Evolutionary conservation across 2,888 invertebrate species (phyloP).

Genomic region (Hypena proboscidalis): DNA sequence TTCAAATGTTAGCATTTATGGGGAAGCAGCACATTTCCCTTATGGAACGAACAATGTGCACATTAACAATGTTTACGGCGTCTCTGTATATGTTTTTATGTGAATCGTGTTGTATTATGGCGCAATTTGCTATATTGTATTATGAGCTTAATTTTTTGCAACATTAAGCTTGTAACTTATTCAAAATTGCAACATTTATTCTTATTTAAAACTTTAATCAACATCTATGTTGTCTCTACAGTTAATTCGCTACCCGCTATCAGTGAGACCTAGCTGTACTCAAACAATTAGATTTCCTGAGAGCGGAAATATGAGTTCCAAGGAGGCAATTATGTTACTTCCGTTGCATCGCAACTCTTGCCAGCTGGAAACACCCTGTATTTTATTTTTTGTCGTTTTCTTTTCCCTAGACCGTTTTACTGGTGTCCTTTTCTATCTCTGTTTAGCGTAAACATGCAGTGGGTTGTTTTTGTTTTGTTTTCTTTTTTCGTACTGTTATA

Average conservation of each 20-base stretch:
- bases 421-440: constrained; percentile 1
- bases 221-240: background rate
- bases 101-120: background rate
- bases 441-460: constrained; percentile 1
- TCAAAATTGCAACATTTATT: too few species aligned
- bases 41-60: constrained; percentile 3
- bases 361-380: constrained; percentile 11
- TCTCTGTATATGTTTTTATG: constrained; percentile 4
- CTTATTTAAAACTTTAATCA: too few species aligned
- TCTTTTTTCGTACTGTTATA: constrained; percentile 1
- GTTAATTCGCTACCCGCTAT: constrained; percentile 15
- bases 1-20: constrained; percentile 11
- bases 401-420: too few species aligned
- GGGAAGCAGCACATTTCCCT: background rate
- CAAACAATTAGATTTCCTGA: constrained; percentile 52
- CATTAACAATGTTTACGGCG: constrained; percentile 11
- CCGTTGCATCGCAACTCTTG: constrained; percentile 14
- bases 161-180: too few species aligned
- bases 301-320: constrained; percentile 44
- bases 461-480: background rate
- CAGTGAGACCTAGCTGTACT: constrained; percentile 24
- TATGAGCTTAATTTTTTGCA: background rate
- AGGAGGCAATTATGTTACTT: constrained; percentile 43
- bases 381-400: constrained; percentile 1
- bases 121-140: background rate